phyloP scores from a whole-genome alignment of 2,797 vertebrate species.

The Cyclopterus lumpus region DNA sequence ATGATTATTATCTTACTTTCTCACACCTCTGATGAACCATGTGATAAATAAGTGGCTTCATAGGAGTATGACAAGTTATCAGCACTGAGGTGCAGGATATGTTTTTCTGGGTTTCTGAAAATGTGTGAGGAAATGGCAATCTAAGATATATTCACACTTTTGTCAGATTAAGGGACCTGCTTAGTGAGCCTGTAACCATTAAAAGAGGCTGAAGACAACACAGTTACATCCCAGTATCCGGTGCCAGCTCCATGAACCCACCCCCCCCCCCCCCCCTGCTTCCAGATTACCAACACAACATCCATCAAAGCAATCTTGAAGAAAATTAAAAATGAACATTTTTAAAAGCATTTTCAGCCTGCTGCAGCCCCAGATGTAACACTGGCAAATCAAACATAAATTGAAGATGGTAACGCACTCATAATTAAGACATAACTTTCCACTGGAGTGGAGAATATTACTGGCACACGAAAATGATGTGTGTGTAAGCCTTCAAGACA shows the following conservation, averaged over 20 bases:
- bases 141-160: not conserved
- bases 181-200: not conserved
- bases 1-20: not conserved
- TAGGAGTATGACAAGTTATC: not conserved
- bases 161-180: not conserved
- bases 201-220: not conserved
- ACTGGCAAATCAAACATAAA: slow-evolving; percentile 17
- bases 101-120: not conserved
- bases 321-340: not conserved
- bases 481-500: not conserved
- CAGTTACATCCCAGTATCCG: not conserved
- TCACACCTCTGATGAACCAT: not conserved
- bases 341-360: not conserved
- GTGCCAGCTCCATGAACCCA: not conserved
- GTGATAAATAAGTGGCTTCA: not conserved
- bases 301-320: slow-evolving; percentile 21
- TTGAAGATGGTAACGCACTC: slow-evolving; percentile 7
- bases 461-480: not conserved
- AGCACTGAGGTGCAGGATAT: not conserved
- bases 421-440: slow-evolving; percentile 32
- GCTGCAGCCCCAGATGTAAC: slow-evolving; percentile 7
- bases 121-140: not conserved
- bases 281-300: slow-evolving; percentile 34
- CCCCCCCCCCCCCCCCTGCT: not conserved
- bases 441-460: not conserved